Evolutionary conservation across 1,140 invertebrate species (phyloP), one percentile per base, ranked within the genome.

Genomic region (Scaptomyza graminum): DNA sequence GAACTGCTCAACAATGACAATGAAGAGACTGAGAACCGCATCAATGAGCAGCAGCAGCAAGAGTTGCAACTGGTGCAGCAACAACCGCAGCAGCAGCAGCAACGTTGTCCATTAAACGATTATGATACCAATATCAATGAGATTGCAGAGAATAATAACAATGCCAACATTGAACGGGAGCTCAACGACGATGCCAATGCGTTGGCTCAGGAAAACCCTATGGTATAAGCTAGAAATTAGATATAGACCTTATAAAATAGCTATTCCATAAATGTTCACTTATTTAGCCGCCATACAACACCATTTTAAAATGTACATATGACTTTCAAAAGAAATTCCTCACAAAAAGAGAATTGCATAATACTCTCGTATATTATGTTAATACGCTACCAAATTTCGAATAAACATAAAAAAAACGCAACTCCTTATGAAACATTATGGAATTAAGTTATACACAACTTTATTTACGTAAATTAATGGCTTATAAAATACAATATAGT

Each of bases 121-220:
- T 77, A 90, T 54, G 83, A 90, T 54, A 79, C 65, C 31, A 91
- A 91, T 44, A 90, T 91, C 22, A 91, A 91, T 75, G 90, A 91
- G 75, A 91, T 91, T n/a, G 90, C 90, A 6, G 90, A 91, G 49
- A 91, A 91, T 49, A 89, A 90, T 60, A 91, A 91, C 44, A 91
- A 91, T 76, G 90, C 90, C 39, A 91, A 91, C 56, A 91, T 91
- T 55, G 90, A 91, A 70, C 79, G 90, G 6, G 90, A 91, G 78
- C 51, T 91, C 47, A 82, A 87, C 31, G 85, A 91, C 22, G 90
- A 90, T 52, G 75, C 80, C 28, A 69, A 69, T 61, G 67, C 8
- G 37, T 41, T 67, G 49, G 74, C 67, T 73, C 77, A 87, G 72
- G 78, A 77, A 68, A 74, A 79, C 37, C 55, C 5, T 63, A 87